A percentile compares a stretch with the other conserved stretches of the same genome.
phyloP scores from a whole-genome alignment of 2,888 invertebrate species.

The Physocephala rufipes region DNA sequence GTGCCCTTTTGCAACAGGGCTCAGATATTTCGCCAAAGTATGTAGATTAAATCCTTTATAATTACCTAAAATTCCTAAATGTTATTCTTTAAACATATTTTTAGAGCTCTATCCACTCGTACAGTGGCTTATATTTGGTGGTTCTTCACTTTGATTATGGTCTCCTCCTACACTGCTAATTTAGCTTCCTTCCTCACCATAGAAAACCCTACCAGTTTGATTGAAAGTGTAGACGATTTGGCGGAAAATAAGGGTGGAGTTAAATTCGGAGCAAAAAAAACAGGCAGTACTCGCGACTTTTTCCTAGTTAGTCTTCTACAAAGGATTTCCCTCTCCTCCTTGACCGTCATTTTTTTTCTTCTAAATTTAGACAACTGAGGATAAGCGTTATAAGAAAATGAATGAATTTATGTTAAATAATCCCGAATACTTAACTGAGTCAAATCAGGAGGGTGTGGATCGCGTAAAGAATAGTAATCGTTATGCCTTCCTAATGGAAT shows the following conservation, averaged over 20 bases:
- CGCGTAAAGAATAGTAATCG: conserved; percentile 60
- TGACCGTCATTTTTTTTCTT: background rate
- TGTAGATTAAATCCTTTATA: conserved; percentile 54
- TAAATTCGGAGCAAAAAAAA: conserved; percentile 83
- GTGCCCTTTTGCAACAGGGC: conserved; percentile 87
- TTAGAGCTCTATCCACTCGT: conserved; percentile 84
- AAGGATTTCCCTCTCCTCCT: too few species aligned
- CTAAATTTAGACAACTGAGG: conserved; percentile 72
- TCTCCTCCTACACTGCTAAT: conserved; percentile 89
- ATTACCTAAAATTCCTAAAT: background rate
- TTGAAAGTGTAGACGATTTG: conserved; percentile 83
- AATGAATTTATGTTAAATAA: conserved; percentile 80
- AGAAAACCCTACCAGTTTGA: conserved; percentile 76
- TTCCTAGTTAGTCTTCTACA: conserved; percentile 76
- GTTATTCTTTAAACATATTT: conserved; percentile 22
- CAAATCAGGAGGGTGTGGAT: conserved; percentile 70
- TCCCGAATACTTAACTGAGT: conserved; percentile 67
- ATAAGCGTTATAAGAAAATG: conserved; percentile 80
- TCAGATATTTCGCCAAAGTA: conserved; percentile 88
- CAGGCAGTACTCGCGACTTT: conserved; percentile 87
- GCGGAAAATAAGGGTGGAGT: conserved; percentile 79
- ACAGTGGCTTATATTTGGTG: conserved; percentile 88
- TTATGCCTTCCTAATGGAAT: conserved; percentile 84
- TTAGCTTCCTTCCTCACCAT: conserved; percentile 89
- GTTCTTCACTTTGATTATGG: conserved; percentile 84